Evolutionary conservation across 2,113 vertebrate genomes (phyloP).

Genomic region (Microcebus griseorufus): DNA sequence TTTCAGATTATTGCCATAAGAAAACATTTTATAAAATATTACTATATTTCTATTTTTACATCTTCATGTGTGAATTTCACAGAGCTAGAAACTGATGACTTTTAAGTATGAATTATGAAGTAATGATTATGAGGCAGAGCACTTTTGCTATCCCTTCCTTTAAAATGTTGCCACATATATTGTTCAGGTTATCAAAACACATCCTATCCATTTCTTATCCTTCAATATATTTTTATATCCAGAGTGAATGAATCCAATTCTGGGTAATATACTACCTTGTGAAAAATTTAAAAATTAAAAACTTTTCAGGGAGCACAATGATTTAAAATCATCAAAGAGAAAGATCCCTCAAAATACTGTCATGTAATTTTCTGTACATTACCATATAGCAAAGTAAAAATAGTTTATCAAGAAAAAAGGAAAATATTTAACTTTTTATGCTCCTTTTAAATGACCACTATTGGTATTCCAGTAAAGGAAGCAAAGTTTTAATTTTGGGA

Average conservation of each 20-base stretch:
- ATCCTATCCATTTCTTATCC: neutral
- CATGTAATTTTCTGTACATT: neutral
- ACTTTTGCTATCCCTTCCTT: neutral
- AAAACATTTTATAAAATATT: conserved; percentile 27
- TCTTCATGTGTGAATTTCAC: neutral
- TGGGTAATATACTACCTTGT: neutral
- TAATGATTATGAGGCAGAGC: neutral
- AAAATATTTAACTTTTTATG: neutral
- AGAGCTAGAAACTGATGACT: neutral
- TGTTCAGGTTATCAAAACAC: neutral
- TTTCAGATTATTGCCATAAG: neutral
- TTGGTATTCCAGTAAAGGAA: neutral
- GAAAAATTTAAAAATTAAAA: neutral
- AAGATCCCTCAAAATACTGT: neutral
- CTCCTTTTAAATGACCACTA: neutral
- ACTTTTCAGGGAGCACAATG: neutral
- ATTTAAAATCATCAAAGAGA: neutral
- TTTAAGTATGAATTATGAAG: neutral
- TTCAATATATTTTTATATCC: neutral
- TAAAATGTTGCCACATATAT: neutral
- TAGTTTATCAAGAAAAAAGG: neutral
- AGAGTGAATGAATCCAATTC: neutral
- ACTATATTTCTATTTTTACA: neutral
- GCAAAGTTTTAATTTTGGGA: neutral
- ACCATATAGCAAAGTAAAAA: neutral